phyloP scores from a whole-genome alignment of 2,888 invertebrate species.

The Acanthosoma haemorrhoidale region DNA sequence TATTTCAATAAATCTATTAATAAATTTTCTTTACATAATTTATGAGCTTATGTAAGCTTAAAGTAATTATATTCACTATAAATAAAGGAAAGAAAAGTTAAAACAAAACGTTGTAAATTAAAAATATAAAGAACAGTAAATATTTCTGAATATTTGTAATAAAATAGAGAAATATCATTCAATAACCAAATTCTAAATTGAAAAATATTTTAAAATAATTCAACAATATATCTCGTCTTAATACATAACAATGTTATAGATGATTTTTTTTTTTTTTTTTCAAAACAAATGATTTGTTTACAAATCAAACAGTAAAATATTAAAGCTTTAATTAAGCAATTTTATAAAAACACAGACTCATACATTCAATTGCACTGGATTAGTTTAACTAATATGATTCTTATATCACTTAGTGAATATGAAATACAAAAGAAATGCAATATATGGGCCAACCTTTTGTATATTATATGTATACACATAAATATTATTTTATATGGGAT shows the following conservation, averaged over 20 bases:
- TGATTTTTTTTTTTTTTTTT: constrained; percentile 6
- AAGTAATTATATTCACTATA: neutral
- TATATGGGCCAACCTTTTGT: neutral
- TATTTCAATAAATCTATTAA: constrained; percentile 10
- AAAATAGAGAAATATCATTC: constrained; percentile 31
- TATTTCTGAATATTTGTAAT: constrained; percentile 19
- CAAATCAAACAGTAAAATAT: constrained; percentile 30
- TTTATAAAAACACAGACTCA: constrained; percentile 10
- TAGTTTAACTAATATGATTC: constrained; percentile 25
- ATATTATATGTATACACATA: neutral
- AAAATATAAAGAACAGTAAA: neutral
- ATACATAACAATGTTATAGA: constrained; percentile 25
- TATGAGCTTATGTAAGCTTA: neutral
- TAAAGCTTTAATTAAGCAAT: constrained; percentile 28
- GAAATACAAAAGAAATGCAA: constrained; percentile 10
- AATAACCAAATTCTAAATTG: constrained; percentile 21
- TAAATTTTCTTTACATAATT: neutral
- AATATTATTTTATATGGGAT: neutral
- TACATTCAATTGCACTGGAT: constrained; percentile 31
- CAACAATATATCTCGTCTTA: constrained; percentile 19
- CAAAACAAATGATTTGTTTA: constrained; percentile 21
- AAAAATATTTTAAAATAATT: constrained; percentile 16
- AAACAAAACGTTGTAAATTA: constrained; percentile 15
- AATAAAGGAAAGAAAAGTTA: constrained; percentile 13
- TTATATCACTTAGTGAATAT: constrained; percentile 17